Percentiles rank a stretch among this genome's conserved stretches.
phyloP scores from a whole-genome alignment of 2,797 vertebrate species.

The Acrocephalus scirpaceus region DNA sequence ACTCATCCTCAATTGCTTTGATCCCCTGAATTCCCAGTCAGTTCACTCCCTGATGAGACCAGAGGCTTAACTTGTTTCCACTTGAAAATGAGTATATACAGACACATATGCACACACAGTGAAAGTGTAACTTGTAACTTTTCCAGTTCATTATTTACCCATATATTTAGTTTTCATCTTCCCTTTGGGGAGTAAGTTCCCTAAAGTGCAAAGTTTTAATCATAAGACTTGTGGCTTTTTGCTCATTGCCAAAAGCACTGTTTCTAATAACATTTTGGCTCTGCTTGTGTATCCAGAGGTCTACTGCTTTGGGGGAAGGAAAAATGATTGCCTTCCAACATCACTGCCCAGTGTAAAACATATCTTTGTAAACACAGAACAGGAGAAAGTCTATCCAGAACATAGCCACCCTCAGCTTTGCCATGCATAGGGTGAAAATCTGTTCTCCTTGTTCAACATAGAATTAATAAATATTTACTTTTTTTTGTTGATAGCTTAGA shows the following conservation, averaged over 20 bases:
- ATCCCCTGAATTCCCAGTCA: constrained; percentile 39
- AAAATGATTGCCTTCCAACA: constrained; percentile 13
- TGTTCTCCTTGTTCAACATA: not conserved
- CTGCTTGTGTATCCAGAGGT: not conserved
- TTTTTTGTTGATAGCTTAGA: not conserved
- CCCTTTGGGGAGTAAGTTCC: not conserved
- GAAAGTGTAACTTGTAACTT: constrained; percentile 8
- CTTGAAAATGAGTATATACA: not conserved
- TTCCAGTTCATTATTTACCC: constrained; percentile 44
- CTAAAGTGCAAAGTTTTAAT: constrained; percentile 41
- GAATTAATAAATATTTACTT: not conserved
- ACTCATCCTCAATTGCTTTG: constrained; percentile 30
- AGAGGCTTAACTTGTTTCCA: constrained; percentile 1
- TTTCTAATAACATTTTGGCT: constrained; percentile 35
- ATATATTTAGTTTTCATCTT: constrained; percentile 46
- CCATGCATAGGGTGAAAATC: not conserved
- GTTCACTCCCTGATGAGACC: constrained; percentile 39
- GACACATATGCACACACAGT: not conserved
- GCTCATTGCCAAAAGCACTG: not conserved
- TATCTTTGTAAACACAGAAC: not conserved
- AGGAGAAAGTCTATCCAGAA: not conserved
- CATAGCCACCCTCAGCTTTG: not conserved
- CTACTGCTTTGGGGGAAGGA: not conserved
- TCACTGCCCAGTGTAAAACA: not conserved
- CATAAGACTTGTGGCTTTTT: constrained; percentile 9